Evolutionary conservation across 2,888 invertebrate genomes (phyloP), one percentile per base, ranked within the genome.

Genomic region (Chrysotoxum bicinctum): DNA sequence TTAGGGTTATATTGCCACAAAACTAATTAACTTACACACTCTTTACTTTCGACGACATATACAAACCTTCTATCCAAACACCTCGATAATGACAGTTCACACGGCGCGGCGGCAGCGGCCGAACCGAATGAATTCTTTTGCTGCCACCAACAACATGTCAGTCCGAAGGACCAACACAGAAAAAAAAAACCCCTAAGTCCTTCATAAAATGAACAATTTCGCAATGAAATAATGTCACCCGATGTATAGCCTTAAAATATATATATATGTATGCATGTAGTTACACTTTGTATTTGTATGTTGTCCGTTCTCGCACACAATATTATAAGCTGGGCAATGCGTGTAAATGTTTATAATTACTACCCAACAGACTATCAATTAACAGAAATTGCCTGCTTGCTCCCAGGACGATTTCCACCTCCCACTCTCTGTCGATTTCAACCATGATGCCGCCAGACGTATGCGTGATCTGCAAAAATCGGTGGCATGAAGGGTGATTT

Each of bases 291-390:
- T 16, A 10, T 40, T 60, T 60, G 8, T 60, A 37, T n/a, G 26
- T 40, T 66, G 58, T 52, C 14, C 74, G 19, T 2, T 62, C 48
- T 69, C 52, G 23, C 35, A 26, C 7, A 23, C 35, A 32, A 43
- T 45, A 64, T 32, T 32, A 56, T 66, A 74, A 69, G 40, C 62
- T 72, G 30, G 56, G 56, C 83, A 73, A 68, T 83, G 69, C 84
- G 79, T 80, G 75, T 81, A 76, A 85, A 81, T 85, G 73, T 68
- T 54, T 62, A 80, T 85, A 85, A 81, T 85, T 85, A 81, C 80
- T 50, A 73, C 73, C 76, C 68, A 81, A 68, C 81, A 77, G 76
- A 85, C 85, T 80, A 85, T 81, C 81, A 85, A 85, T 85, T 85
- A 85, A 80, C 72, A 43, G 68, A 81, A 85, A 85, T 85, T 85